A percentile compares a stretch with the other conserved stretches of the same genome.
Conservation (phyloP, 2,888 invertebrate species). For the Clunio marinus region DNA sequence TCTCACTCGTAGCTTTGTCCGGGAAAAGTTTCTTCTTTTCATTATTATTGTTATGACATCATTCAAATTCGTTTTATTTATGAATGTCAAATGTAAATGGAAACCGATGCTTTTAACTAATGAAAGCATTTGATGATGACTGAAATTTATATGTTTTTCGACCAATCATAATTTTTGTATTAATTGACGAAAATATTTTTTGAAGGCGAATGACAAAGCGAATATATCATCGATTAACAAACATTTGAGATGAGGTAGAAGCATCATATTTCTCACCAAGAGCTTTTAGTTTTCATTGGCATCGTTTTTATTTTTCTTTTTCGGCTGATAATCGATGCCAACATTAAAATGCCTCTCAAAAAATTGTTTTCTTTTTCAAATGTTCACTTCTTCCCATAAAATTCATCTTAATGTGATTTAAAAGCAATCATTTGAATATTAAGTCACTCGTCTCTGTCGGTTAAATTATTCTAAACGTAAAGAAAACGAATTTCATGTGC, state of each 20-base stretch:
- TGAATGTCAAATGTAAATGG: background rate
- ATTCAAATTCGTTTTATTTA: background rate
- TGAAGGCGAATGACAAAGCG: background rate
- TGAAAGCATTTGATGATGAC: conserved; percentile 12
- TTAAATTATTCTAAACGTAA: background rate
- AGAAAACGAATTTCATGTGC: background rate
- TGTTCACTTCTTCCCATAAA: background rate
- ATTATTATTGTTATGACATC: background rate
- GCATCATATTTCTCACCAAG: background rate
- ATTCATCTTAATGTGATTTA: conserved; percentile 24
- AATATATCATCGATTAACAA: conserved; percentile 11
- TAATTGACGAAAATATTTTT: conserved; percentile 19
- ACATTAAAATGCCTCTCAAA: background rate
- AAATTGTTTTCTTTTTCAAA: conserved; percentile 8
- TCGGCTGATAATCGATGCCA: background rate
- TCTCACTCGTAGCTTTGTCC: too few relatives aligned
- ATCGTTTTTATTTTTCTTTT: background rate
- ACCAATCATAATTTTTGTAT: background rate
- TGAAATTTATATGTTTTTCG: conserved; percentile 6
- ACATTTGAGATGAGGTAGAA: background rate
- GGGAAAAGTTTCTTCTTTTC: too few relatives aligned
- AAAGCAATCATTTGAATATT: conserved; percentile 23
- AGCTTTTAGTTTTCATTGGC: background rate
- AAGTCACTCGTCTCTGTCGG: conserved; percentile 8
- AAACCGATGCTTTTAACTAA: conserved; percentile 12